Percentiles rank a stretch among this genome's conserved stretches.
Evolutionary conservation across 2,888 invertebrate species (phyloP).

Genomic region (Deilephila elpenor): DNA sequence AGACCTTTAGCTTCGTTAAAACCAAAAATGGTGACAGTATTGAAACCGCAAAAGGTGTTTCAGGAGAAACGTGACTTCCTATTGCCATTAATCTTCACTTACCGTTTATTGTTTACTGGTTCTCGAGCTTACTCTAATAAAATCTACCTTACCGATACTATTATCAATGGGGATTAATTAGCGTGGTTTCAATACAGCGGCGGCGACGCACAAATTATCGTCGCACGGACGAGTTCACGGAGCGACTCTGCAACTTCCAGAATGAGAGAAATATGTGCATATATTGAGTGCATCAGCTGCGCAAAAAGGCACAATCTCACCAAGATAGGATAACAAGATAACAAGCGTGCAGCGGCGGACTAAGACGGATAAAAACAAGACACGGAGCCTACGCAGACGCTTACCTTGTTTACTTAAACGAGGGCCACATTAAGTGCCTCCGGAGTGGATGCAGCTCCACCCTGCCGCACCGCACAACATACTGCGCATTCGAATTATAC

Average conservation of each 20-base stretch:
- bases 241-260: conserved; percentile 49
- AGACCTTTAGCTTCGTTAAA: conserved; percentile 69
- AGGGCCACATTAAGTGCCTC: conserved; percentile 57
- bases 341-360: conserved; percentile 77
- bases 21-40: conserved; percentile 69
- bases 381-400: conserved; percentile 72
- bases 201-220: conserved; percentile 29
- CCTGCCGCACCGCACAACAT: not conserved
- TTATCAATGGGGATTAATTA: conserved; percentile 23
- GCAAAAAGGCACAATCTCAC: conserved; percentile 80
- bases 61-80: conserved; percentile 70
- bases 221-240: conserved; percentile 31
- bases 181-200: not conserved
- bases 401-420: conserved; percentile 83
- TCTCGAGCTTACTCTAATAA: conserved; percentile 14
- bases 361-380: conserved; percentile 81
- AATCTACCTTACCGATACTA: conserved; percentile 26
- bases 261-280: conserved; percentile 64
- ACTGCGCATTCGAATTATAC: conserved; percentile 18
- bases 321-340: conserved; percentile 84
- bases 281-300: conserved; percentile 65
- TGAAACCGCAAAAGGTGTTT: conserved; percentile 65
- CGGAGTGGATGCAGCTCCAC: conserved; percentile 47
- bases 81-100: conserved; percentile 62
- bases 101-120: conserved; percentile 47